Evolutionary conservation across 2,888 invertebrate genomes (phyloP), one percentile per base, ranked within the genome.

Genomic region (Tenthredo amoena): DNA sequence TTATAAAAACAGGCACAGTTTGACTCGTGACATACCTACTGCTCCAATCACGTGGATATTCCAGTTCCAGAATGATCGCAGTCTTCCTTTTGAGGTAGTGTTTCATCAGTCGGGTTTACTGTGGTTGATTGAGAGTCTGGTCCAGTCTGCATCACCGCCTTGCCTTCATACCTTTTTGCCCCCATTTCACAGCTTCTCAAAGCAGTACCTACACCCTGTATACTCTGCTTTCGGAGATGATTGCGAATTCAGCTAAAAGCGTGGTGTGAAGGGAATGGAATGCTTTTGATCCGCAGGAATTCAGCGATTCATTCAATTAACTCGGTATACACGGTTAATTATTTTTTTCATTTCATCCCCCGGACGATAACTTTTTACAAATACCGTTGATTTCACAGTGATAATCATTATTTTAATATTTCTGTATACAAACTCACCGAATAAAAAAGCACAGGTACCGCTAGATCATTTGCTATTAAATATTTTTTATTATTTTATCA

Each of bases 201-300:
- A 81, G 62, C 62, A 47, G 15, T 47, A 47, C 47, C 47, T 47
- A 81, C 21, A 62, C 62, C 2, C 62, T 34, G 47, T 43, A 34
- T 7, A 50, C 4, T 81, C 62, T 62, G 62, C 79, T 58, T 34
- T 34, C 9, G 31, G 34, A 77, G 55, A 77, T 76, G 50, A 50
- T 77, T 55, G 31, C 31, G 31, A 55, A 50, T 77, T 15, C 50
- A 55, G 31, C 7, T 50, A 18, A 40, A 50, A 55, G n/a, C 34
- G 77, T 31, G 34, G 77, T 34, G 77, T 34, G 47, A 77, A 77
- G 50, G 55, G 40, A 37, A 62, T 62, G 81, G 40, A 81, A 81
- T 81, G 40, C 81, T 81, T 58, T 58, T n/a, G 62, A 81, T 81
- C 62, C 81, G 18, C 21, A 2, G 62, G 62, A 81, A 62, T 62